Evolutionary conservation across 2,113 vertebrate species (phyloP).

Genomic region (Grammomys surdaster): DNA sequence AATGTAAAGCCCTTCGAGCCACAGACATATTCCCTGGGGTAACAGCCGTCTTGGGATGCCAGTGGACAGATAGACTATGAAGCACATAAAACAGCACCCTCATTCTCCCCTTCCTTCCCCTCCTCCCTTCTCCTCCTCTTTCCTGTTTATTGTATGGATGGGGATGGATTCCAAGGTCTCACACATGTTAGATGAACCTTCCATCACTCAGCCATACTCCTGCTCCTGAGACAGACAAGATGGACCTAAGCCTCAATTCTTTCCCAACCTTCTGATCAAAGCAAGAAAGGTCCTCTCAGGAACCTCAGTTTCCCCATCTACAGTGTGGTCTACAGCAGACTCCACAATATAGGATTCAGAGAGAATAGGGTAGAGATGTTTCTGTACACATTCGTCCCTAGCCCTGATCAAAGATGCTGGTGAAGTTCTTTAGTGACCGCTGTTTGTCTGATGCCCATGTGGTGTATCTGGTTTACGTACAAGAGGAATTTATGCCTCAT

Average conservation of each 20-base stretch:
- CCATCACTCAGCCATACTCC: background rate
- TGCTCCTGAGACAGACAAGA: background rate
- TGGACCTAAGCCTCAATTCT: rapidly evolving
- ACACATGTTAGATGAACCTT: background rate
- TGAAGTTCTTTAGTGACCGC: rapidly evolving
- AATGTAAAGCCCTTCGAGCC: rapidly evolving
- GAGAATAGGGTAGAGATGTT: rapidly evolving
- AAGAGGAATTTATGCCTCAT: too few relatives aligned
- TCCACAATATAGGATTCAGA: rapidly evolving
- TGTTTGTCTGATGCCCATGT: background rate
- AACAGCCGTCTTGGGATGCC: rapidly evolving
- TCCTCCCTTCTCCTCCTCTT: background rate
- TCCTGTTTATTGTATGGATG: background rate
- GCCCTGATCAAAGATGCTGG: background rate
- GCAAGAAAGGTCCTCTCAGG: rapidly evolving
- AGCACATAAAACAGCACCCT: background rate
- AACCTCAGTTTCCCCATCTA: background rate
- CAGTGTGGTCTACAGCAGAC: background rate
- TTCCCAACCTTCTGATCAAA: background rate
- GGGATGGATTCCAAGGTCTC: background rate
- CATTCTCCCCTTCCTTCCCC: background rate
- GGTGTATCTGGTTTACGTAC: background rate
- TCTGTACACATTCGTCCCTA: too few relatives aligned
- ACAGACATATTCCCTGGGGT: rapidly evolving
- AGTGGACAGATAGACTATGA: rapidly evolving